A percentile compares a stretch with the other conserved stretches of the same genome.
Evolutionary conservation across 1,140 invertebrate genomes (phyloP).

Genomic region (Dendrolimus kikuchii): DNA sequence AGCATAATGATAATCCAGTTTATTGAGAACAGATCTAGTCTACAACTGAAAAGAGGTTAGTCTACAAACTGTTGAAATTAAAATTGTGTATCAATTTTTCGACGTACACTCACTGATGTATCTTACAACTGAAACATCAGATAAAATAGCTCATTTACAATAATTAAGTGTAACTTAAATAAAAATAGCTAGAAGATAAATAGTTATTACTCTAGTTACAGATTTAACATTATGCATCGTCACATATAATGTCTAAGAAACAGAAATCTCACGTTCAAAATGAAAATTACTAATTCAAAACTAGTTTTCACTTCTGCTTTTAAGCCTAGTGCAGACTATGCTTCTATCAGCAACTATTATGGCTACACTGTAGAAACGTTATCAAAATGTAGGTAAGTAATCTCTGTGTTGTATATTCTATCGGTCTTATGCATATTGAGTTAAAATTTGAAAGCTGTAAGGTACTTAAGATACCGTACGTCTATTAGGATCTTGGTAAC

Average conservation of each 20-base stretch:
- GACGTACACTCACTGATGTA: constrained; percentile 33
- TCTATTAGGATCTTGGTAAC: no score
- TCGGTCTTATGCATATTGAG: no score
- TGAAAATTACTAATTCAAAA: no score
- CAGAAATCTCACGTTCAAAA: no score
- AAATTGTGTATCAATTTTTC: constrained; percentile 62
- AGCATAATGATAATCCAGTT: constrained; percentile 15
- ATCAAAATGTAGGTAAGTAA: no score
- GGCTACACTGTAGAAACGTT: no score
- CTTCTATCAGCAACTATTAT: no score
- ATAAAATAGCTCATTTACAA: constrained; percentile 29
- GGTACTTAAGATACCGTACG: no score
- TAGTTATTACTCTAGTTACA: constrained; percentile 29
- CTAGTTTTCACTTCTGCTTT: no score
- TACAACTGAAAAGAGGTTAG: constrained; percentile 29
- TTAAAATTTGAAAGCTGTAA: no score
- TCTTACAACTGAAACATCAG: constrained; percentile 57
- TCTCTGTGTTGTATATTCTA: no score
- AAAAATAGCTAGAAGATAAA: constrained; percentile 46
- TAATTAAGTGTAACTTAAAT: constrained; percentile 17
- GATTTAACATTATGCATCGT: constrained; percentile 51
- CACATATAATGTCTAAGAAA: constrained; percentile 29
- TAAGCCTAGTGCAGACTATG: no score
- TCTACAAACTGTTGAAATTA: constrained; percentile 37
- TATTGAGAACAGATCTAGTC: constrained; percentile 7